Conservation (phyloP, 2,888 invertebrate genomes). For the Cepaea hortensis region DNA sequence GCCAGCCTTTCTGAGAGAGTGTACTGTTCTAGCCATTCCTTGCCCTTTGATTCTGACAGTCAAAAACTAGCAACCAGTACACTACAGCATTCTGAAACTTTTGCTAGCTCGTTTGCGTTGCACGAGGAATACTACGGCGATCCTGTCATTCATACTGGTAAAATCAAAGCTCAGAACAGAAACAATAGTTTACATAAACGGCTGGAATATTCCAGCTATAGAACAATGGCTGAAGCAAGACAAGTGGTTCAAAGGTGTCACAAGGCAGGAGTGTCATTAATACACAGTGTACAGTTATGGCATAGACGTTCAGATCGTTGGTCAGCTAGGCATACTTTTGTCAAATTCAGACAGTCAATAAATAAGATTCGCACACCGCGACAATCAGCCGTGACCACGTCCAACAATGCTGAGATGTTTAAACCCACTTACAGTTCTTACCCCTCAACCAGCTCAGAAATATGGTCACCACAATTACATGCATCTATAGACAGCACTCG, state of each 20-base stretch:
- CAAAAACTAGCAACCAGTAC: background rate
- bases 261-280: constrained; percentile 14
- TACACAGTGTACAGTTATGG: constrained; percentile 12
- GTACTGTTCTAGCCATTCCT: constrained; percentile 38
- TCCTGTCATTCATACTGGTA: background rate
- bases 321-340: background rate
- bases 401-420: background rate
- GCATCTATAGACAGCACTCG: background rate
- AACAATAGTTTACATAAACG: background rate
- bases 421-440: background rate
- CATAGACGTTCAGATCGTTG: background rate
- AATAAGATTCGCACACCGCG: background rate
- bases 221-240: background rate
- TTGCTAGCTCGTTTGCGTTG: background rate
- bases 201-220: background rate
- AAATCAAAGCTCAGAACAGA: background rate
- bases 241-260: constrained; percentile 21
- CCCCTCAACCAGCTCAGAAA: background rate
- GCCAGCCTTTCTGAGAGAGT: background rate
- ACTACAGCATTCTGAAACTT: background rate
- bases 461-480: background rate
- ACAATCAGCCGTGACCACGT: background rate
- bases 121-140: background rate
- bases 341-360: background rate
- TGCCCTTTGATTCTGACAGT: constrained; percentile 12